Conservation (phyloP, 2,113 vertebrate genomes). For the Antennarius striatus region DNA sequence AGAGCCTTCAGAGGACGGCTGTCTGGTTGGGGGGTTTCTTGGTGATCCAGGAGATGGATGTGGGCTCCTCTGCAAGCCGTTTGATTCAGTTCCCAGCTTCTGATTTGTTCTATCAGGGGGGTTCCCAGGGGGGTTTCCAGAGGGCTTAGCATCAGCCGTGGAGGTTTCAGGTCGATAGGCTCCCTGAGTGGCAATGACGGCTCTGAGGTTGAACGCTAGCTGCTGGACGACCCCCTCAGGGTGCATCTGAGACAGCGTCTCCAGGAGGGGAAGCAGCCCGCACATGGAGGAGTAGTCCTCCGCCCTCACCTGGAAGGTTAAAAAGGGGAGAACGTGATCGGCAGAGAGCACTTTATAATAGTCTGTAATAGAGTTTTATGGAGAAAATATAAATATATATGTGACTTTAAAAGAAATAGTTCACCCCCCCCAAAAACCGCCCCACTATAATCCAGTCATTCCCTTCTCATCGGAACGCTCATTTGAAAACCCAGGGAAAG, state of each 20-base stretch:
- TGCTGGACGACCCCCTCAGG: conserved; percentile 85
- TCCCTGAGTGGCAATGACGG: conserved; percentile 88
- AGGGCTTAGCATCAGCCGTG: conserved; percentile 28
- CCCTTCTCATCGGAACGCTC: too few species aligned
- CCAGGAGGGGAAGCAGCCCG: conserved; percentile 80
- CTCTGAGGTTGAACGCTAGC: conserved; percentile 85
- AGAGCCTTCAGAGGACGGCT: neutral
- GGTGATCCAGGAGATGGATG: neutral
- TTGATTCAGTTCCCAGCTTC: neutral
- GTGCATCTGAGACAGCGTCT: conserved; percentile 81
- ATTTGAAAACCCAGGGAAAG: too few species aligned
- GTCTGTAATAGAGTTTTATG: too few species aligned
- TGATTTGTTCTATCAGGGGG: neutral
- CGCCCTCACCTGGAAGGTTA: conserved; percentile 76
- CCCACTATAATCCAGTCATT: too few species aligned
- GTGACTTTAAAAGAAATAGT: too few species aligned
- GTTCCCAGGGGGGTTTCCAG: conserved; percentile 1
- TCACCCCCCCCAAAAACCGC: too few species aligned
- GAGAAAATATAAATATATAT: too few species aligned
- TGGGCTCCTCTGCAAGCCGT: neutral
- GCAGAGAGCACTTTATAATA: too few species aligned
- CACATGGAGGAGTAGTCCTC: conserved; percentile 82
- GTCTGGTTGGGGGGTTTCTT: neutral
- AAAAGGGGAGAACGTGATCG: too few species aligned
- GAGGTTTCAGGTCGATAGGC: conserved; percentile 75